phyloP scores from a whole-genome alignment of 2,113 vertebrate genomes.

The Lates calcarifer region DNA sequence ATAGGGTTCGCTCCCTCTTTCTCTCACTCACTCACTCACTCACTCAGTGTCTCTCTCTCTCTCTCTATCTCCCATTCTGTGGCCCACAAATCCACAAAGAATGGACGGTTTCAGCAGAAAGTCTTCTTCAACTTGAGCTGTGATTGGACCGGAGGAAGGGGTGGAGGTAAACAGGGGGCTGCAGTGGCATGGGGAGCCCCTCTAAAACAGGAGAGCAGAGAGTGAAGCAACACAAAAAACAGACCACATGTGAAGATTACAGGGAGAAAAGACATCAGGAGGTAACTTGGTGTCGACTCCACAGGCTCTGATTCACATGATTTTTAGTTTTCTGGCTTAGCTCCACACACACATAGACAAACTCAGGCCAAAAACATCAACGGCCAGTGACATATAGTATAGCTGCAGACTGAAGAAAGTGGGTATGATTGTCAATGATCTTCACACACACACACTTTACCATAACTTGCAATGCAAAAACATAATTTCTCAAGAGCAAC shows the following conservation, averaged over 20 bases:
- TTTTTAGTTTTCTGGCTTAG: neutral
- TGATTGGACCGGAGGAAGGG: conserved; percentile 72
- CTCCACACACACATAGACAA: neutral
- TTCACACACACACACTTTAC: neutral
- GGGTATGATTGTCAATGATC: neutral
- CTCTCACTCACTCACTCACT: neutral
- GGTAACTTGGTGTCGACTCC: neutral
- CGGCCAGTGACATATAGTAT: neutral
- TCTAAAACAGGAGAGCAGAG: conserved; percentile 5
- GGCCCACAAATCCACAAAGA: conserved; percentile 55
- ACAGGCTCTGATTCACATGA: neutral
- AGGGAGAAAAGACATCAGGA: neutral
- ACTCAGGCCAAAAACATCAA: neutral
- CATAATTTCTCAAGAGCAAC: neutral
- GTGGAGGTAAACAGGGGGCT: conserved; percentile 54
- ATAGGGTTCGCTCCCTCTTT: neutral
- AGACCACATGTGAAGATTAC: neutral
- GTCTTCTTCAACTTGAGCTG: conserved; percentile 40
- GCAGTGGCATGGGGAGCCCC: conserved; percentile 31
- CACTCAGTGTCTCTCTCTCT: neutral
- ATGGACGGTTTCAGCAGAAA: conserved; percentile 55
- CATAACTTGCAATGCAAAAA: neutral
- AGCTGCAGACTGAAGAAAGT: neutral
- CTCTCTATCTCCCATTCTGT: conserved; percentile 29
- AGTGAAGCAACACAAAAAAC: conserved; percentile 30